Evolutionary conservation across 2,113 vertebrate genomes (phyloP).

Genomic region (Chloebia gouldiae): DNA sequence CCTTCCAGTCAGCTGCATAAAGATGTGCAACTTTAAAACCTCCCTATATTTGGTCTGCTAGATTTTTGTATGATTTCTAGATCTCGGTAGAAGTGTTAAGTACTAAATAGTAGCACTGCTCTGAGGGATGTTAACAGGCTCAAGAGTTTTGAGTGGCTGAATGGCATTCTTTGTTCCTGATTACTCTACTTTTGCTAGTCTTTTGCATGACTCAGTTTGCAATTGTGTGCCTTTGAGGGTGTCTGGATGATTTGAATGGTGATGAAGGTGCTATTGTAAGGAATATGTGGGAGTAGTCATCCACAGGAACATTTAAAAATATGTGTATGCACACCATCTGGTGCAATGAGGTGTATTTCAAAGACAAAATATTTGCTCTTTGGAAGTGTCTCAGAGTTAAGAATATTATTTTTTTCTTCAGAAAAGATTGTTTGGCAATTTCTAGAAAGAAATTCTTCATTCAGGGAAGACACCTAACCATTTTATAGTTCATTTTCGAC

Average conservation of each 20-base stretch:
- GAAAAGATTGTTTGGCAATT: neutral
- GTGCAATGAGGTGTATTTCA: constrained; percentile 53
- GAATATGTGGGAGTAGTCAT: constrained; percentile 43
- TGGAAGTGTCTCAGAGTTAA: neutral
- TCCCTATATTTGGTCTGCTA: neutral
- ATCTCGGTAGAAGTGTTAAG: neutral
- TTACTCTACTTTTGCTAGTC: constrained; percentile 10
- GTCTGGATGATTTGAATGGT: constrained; percentile 13
- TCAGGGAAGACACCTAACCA: neutral
- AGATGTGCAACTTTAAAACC: neutral
- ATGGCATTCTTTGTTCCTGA: neutral
- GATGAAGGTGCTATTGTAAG: constrained; percentile 62
- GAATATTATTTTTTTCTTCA: neutral
- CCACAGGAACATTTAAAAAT: constrained; percentile 62
- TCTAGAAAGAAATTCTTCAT: constrained; percentile 19
- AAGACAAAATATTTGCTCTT: constrained; percentile 59
- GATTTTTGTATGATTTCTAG: neutral
- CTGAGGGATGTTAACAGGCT: neutral
- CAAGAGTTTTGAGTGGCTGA: neutral
- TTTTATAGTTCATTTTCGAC: neutral
- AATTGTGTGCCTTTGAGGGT: constrained; percentile 24
- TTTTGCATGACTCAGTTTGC: constrained; percentile 48
- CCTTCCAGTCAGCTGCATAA: neutral
- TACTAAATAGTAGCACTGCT: neutral
- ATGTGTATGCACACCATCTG: constrained; percentile 57